A percentile compares a stretch with the other conserved stretches of the same genome.
phyloP scores from a whole-genome alignment of 2,113 vertebrate species.

The Ceratotherium simum region DNA sequence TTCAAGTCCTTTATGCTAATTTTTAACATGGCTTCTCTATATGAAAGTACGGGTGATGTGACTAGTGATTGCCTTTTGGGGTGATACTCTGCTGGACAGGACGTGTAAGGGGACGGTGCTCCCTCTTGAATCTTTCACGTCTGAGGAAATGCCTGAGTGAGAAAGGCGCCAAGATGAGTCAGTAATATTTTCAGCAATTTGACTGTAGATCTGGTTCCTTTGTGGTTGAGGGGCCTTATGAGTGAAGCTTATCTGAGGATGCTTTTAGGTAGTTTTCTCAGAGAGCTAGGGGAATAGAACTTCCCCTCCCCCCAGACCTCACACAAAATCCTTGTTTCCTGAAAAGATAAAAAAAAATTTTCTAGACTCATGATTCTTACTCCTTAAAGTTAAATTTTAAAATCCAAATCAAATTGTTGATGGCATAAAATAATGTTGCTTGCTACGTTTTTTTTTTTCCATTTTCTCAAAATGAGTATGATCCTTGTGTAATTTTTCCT shows the following conservation, averaged over 20 bases:
- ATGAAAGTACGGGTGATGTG: background rate
- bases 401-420: background rate
- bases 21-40: background rate
- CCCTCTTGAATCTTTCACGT: background rate
- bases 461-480: background rate
- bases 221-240: background rate
- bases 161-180: background rate
- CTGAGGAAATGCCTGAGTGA: background rate
- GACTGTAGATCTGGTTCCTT: background rate
- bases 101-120: background rate
- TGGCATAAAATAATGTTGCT: background rate
- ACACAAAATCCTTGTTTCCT: background rate
- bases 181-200: background rate
- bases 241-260: background rate
- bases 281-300: background rate
- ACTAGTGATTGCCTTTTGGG: background rate
- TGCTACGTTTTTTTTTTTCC: background rate
- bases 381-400: constrained; percentile 31
- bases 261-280: background rate
- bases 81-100: background rate
- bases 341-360: background rate
- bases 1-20: background rate
- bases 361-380: background rate
- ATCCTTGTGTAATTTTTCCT: background rate
- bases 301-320: background rate